Evolutionary conservation across 2,888 invertebrate species (phyloP).

Genomic region (Gerris lacustris): DNA sequence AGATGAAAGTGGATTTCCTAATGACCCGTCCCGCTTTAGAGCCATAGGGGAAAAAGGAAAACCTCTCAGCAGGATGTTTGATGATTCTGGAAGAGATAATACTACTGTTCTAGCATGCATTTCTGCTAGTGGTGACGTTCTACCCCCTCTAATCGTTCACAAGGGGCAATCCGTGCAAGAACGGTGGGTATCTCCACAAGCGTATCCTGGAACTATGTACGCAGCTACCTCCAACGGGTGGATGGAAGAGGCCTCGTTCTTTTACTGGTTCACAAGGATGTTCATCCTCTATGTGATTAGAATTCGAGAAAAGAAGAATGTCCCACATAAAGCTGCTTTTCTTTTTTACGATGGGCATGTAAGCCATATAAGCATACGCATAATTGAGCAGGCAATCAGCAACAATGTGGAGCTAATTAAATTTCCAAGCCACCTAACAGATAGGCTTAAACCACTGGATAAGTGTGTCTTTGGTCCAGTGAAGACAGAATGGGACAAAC

Average conservation of each 20-base stretch:
- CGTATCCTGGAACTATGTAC: slow-evolving; percentile 30
- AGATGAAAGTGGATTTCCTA: too few relatives aligned
- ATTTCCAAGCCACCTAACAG: too few relatives aligned
- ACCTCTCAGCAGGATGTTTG: slow-evolving; percentile 28
- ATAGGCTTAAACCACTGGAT: too few relatives aligned
- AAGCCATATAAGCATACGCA: too few relatives aligned
- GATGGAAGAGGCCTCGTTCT: slow-evolving; percentile 29
- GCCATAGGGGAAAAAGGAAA: slow-evolving; percentile 31
- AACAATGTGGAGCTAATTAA: too few relatives aligned
- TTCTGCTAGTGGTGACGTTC: slow-evolving; percentile 27
- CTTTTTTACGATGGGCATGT: slow-evolving; percentile 19
- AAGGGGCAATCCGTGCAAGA: slow-evolving; percentile 30
- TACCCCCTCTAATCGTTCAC: slow-evolving; percentile 31
- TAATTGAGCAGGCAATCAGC: too few relatives aligned
- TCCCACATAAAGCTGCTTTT: slow-evolving; percentile 14
- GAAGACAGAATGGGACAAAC: too few relatives aligned
- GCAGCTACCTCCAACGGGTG: slow-evolving; percentile 30
- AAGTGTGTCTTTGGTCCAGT: too few relatives aligned
- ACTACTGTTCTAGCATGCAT: slow-evolving; percentile 31
- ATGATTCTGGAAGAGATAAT: slow-evolving; percentile 31
- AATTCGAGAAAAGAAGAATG: slow-evolving; percentile 13
- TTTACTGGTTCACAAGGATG: slow-evolving; percentile 17
- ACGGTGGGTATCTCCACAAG: slow-evolving; percentile 22
- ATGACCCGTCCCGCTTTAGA: too few relatives aligned
- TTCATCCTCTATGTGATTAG: slow-evolving; percentile 21